Evolutionary conservation across 1,140 invertebrate species (phyloP), one percentile per base, ranked within the genome.

Genomic region (Cydia amplana): DNA sequence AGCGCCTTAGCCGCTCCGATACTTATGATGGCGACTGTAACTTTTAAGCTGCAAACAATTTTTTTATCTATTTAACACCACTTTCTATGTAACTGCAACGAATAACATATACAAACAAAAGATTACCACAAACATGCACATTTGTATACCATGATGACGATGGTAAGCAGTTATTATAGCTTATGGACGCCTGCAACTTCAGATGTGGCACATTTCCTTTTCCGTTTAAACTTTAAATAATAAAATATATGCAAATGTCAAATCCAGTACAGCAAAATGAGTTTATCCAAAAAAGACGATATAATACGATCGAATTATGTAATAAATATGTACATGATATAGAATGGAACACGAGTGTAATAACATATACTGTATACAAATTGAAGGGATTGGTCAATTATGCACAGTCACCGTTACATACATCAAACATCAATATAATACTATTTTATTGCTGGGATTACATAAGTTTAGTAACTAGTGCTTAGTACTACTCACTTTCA

Each of bases 321-420:
- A 51, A 51, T 51, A 51, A 51, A n/a, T 51, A 51, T 51, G 49
- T 51, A 28, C 28, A 32, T 67, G 25, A 67, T 67, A 67, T 67
- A 25, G 12, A 65, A 67, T 32, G 64, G 64, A 28, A 67, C 25
- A 36, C 49, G 49, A n/a, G 6, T 32, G 64, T 67, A 36, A 16
- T 67, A 67, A 67, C 16, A 67, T 67, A n/a, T n/a, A n/a, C n/a
- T n/a, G 64, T 67, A 32, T 67, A 67, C 64, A 67, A 67, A 67
- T 67, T 32, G 64, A 32, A 32, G 14, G 64, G 16, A 67, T 67
- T 67, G 64, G 64, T 67, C 64, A 32, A 67, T 67, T 2, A 18
- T 67, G 14, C 1, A 67, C 25, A 67, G 49, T 18, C 49, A n/a
- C 4, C 49, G n/a, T 51, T 51, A 51, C 49, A 51, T 51, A 51